These are phyloP conservation scores for Malthinus flaveolus DNA, from an alignment of 2,888 invertebrate genomes.

Conservation along the genomic window DNA sequence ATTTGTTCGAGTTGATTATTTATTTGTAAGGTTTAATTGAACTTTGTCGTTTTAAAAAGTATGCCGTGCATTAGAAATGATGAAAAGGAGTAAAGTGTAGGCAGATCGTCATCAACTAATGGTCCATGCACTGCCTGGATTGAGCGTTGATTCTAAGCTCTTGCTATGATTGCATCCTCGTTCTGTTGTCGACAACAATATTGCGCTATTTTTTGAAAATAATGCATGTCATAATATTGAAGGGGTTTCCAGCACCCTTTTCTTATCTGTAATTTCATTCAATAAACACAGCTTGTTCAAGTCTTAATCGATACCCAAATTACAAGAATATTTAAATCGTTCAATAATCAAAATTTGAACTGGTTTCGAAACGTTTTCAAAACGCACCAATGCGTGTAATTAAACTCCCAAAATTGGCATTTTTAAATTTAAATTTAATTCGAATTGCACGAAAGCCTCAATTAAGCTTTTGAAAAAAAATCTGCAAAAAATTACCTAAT, in stretches of 20 bases:
- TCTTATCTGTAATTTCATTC: background rate
- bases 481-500: too few species aligned
- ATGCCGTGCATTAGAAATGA: constrained; percentile 25
- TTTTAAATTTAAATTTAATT: too few species aligned
- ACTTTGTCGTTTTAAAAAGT: background rate
- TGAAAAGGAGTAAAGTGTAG: constrained; percentile 32
- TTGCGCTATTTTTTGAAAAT: constrained; percentile 17
- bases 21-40: background rate
- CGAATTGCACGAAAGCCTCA: too few species aligned
- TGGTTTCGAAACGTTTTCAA: too few species aligned
- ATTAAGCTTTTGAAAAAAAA: too few species aligned
- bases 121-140: constrained; percentile 33
- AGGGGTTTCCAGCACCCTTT: too few species aligned
- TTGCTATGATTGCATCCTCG: constrained; percentile 38
- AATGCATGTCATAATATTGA: constrained; percentile 2
- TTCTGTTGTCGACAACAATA: constrained; percentile 27
- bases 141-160: constrained; percentile 32
- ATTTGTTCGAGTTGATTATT: too few species aligned
- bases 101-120: constrained; percentile 43
- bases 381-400: too few species aligned
- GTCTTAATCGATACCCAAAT: background rate
- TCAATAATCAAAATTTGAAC: too few species aligned
- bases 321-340: background rate
- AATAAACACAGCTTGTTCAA: background rate
- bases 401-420: too few species aligned